A percentile compares a stretch with the other conserved stretches of the same genome.
Evolutionary conservation across 2,888 invertebrate species (phyloP).

Genomic region (Eristalinus aeneus): DNA sequence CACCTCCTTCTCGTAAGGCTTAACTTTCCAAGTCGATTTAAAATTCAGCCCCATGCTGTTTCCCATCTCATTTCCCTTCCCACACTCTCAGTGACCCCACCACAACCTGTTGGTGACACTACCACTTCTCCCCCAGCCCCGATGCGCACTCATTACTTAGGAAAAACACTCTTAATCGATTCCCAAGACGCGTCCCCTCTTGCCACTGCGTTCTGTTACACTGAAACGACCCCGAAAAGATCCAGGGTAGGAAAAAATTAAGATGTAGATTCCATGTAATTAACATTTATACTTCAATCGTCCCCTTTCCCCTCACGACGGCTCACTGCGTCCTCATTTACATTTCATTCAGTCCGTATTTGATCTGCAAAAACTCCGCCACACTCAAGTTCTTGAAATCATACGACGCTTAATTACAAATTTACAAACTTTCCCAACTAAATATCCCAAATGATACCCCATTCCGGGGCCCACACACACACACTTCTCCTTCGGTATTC

Average conservation of each 20-base stretch:
- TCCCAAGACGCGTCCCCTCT: neutral
- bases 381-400: constrained; percentile 13
- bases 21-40: too few relatives aligned
- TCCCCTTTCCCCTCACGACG: neutral
- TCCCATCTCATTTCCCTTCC: too few relatives aligned
- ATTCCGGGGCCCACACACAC: neutral
- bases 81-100: too few relatives aligned
- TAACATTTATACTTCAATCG: constrained; percentile 16
- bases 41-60: too few relatives aligned
- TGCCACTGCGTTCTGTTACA: neutral
- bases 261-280: constrained; percentile 18
- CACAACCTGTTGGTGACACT: neutral
- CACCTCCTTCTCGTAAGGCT: too few relatives aligned
- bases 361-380: neutral
- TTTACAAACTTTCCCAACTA: constrained; percentile 25
- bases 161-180: neutral
- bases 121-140: neutral
- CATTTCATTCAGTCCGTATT: neutral
- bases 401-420: constrained; percentile 52
- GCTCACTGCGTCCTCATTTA: neutral
- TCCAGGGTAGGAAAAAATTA: neutral
- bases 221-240: neutral
- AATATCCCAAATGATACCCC: constrained; percentile 32
- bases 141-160: too few relatives aligned
- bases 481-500: constrained; percentile 19